These are phyloP conservation scores for Capromys pilorides DNA, from an alignment of 2,797 vertebrate genomes.

Conservation along the genomic window DNA sequence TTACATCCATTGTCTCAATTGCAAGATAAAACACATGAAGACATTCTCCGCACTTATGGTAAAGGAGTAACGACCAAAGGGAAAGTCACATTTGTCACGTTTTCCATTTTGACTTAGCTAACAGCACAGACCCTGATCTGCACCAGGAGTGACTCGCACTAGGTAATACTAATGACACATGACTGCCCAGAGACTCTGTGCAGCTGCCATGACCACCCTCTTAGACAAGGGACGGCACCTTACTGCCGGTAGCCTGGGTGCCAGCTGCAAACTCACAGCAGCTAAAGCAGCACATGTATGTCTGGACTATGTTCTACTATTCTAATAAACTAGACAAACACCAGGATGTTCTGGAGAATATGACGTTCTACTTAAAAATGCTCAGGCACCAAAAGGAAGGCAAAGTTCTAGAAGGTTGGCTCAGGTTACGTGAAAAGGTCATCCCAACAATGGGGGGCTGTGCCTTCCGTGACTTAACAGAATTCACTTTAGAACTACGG, in stretches of 20 bases:
- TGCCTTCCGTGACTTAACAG: not conserved
- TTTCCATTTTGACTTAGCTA: not conserved
- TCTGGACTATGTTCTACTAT: not conserved
- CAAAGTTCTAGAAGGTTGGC: constrained; percentile 39
- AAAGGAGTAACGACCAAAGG: constrained; percentile 23
- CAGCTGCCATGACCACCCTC: not conserved
- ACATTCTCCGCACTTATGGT: not conserved
- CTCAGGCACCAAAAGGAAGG: constrained; percentile 43
- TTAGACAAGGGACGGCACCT: not conserved
- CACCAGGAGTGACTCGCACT: constrained; percentile 1
- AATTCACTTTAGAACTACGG: constrained; percentile 37
- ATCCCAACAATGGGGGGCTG: not conserved
- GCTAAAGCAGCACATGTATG: constrained; percentile 31
- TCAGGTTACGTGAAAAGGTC: constrained; percentile 61
- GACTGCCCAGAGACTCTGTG: constrained; percentile 14
- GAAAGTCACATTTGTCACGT: not conserved
- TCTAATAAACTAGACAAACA: constrained; percentile 37
- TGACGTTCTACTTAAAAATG: constrained; percentile 51
- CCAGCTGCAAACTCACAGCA: not conserved
- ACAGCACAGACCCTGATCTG: not conserved
- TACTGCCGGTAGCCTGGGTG: not conserved
- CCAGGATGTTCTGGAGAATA: constrained; percentile 47
- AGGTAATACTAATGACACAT: not conserved
- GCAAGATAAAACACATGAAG: not conserved
- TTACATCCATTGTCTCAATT: not conserved